Evolutionary conservation across 2,113 vertebrate genomes (phyloP).

Genomic region (Columba livia): DNA sequence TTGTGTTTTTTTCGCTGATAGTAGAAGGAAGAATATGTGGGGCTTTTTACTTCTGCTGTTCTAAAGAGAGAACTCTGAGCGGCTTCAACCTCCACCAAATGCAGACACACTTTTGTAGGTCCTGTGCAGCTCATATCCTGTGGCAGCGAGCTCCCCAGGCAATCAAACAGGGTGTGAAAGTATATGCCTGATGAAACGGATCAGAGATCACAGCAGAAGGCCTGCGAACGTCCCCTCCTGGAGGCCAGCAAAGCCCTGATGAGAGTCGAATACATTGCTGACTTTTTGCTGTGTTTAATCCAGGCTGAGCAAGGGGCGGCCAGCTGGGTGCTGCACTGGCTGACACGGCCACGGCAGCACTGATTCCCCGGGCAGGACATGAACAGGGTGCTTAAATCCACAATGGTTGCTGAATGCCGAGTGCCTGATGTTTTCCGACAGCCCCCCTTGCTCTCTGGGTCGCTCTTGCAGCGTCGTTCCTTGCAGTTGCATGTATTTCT

Average conservation of each 20-base stretch:
- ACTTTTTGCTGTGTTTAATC: not conserved
- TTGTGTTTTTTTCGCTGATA: not conserved
- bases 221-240: not conserved
- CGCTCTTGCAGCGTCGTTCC: rapidly evolving
- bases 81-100: not conserved
- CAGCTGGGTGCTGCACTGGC: not conserved
- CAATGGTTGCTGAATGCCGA: rapidly evolving
- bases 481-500: not conserved
- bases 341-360: not conserved
- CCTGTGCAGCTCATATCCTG: not conserved
- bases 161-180: not conserved
- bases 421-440: not conserved
- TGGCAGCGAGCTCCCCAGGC: not conserved
- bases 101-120: not conserved
- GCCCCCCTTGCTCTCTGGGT: not conserved
- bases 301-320: not conserved
- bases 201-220: not conserved
- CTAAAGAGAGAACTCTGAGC: not conserved
- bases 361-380: rapidly evolving
- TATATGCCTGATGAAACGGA: not conserved
- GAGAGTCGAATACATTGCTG: not conserved
- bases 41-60: not conserved
- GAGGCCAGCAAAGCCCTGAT: not conserved
- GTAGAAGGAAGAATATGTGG: not conserved
- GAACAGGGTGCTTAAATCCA: not conserved